Conservation (phyloP, 2,113 vertebrate species). For the Paramormyrops kingsleyae region DNA sequence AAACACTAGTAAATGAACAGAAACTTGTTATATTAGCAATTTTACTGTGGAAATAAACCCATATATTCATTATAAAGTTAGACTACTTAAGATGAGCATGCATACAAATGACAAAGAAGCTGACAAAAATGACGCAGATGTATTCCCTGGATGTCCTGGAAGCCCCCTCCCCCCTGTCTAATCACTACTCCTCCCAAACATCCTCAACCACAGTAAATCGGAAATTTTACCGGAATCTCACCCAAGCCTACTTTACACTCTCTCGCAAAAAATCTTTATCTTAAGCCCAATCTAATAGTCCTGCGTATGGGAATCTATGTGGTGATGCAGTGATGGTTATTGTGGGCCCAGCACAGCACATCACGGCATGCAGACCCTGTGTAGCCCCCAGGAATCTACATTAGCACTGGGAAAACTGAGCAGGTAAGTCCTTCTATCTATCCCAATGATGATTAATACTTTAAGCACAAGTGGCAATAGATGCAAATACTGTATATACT, state of each 20-base stretch:
- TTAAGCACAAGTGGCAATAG: not conserved
- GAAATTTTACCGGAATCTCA: not conserved
- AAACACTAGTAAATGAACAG: not conserved
- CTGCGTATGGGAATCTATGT: not conserved
- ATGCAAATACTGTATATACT: not conserved
- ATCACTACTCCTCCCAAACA: not conserved
- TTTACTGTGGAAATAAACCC: not conserved
- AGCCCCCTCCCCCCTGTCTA: not conserved
- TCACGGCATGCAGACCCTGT: not conserved
- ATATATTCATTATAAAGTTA: not conserved
- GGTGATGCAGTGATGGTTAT: not conserved
- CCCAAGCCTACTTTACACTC: not conserved
- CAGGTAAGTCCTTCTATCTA: not conserved
- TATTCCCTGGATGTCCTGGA: not conserved
- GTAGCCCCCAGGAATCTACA: not conserved
- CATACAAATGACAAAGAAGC: not conserved
- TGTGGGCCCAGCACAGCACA: not conserved
- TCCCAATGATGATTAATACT: not conserved
- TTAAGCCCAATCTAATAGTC: not conserved
- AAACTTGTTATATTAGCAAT: not conserved
- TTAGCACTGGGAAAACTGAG: not conserved
- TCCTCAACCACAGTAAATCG: not conserved
- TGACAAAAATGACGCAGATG: not conserved
- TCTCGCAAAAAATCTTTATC: not conserved
- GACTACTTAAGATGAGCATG: not conserved